These are phyloP conservation scores for Micronycteris hirsuta DNA, from an alignment of 2,113 vertebrate genomes.

Conservation along the genomic window DNA sequence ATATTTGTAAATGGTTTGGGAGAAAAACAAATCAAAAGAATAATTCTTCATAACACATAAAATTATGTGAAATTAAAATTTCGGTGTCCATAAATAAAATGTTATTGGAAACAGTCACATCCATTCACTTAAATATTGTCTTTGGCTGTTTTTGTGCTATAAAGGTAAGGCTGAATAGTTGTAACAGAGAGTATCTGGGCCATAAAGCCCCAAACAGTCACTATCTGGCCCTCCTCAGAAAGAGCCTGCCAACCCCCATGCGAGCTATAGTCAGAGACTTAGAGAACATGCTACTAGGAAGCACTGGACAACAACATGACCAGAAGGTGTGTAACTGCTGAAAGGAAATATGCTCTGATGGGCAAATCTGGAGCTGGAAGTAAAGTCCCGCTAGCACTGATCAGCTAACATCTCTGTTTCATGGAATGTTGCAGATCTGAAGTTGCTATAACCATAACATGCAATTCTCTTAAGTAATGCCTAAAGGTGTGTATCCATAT, in stretches of 20 bases:
- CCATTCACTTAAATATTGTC: background rate
- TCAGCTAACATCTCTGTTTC: background rate
- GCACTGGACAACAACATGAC: background rate
- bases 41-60: background rate
- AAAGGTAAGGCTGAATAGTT: background rate
- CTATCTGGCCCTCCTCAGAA: background rate
- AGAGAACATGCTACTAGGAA: background rate
- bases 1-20: background rate
- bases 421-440: background rate
- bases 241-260: background rate
- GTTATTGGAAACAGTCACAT: background rate
- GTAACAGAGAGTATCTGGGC: background rate
- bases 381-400: background rate
- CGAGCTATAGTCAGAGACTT: background rate
- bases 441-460: background rate
- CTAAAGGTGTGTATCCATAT: background rate
- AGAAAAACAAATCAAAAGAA: background rate
- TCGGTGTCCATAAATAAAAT: background rate
- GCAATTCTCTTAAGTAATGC: background rate
- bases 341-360: background rate
- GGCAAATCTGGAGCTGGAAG: background rate
- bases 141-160: background rate
- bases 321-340: background rate
- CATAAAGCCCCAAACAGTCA: background rate
- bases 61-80: background rate